Base-by-base conservation (phyloP, 2,113 vertebrate species). In the Morphnarchus princeps region DNA sequence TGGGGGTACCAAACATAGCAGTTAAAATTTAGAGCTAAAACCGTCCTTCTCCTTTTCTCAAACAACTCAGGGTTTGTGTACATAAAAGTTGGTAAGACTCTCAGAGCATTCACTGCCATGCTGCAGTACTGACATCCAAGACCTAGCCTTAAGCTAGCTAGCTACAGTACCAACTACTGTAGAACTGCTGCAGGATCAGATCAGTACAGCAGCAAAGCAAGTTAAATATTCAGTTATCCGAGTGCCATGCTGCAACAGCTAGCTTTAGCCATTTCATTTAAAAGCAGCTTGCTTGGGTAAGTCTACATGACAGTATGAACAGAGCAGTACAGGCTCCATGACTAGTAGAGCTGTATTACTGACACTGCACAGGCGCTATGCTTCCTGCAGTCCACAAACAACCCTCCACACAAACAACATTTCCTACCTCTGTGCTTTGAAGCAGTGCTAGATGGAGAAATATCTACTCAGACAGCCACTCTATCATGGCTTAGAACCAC, bases 291-390 rank as follows among this genome's bases (percentile, higher is more conserved):
- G 15, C 55, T 82, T 47, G 34, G 26, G 13, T 32, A 16, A 54
- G 43, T 40, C 50, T 74, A 28, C 38, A 4, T 9, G 34, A 6
- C 22, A 16, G 11, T 7, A 22, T 0, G 0, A 6, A 11, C 5
- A 52, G 16, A 87, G 54, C 55, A 62, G 40, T 1, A 0, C 4
- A 9, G 65, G 47, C 40, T 66, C 74, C 13, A 2, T 0, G 2
- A 63, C 61, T 52, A 12, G 14, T 8, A 32, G 0, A 0, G 49
- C 31, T 70, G 22, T 12, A 29, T 8, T 45, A 13, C 22, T 54
- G 15, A 9, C n/a, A 4, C 3, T 20, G 0, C 3, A 7, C 45
- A 28, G 45, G 24, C 0, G 7, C 38, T 26, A 22, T 1, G 2
- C 3, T 3, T 43, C 67, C 61, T 57, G 66, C 32, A 50, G 40